These are phyloP conservation scores for Myanophis thanlyinensis DNA, from an alignment of 2,113 vertebrate genomes.

Conservation along the genomic window DNA sequence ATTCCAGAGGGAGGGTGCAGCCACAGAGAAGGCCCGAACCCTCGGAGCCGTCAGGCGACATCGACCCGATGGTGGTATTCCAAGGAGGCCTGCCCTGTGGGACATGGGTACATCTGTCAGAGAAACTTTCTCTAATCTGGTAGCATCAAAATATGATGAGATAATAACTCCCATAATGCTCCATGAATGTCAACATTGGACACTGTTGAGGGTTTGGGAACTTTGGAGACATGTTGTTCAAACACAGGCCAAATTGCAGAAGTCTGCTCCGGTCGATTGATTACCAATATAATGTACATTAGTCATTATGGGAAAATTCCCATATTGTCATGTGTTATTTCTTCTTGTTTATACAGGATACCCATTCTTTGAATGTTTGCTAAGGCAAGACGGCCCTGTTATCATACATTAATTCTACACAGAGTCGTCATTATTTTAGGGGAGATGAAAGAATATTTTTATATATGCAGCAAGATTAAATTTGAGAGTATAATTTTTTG, in stretches of 20 bases:
- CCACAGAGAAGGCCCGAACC: too few species aligned
- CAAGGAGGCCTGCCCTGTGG: too few species aligned
- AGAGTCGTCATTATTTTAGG: slow-evolving; percentile 10
- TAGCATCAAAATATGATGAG: neutral
- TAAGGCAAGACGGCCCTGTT: neutral
- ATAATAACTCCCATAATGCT: neutral
- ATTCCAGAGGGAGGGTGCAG: too few species aligned
- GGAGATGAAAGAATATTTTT: slow-evolving; percentile 5
- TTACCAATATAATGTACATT: neutral
- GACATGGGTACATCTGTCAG: neutral
- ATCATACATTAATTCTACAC: neutral
- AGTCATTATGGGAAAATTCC: neutral
- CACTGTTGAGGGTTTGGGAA: neutral
- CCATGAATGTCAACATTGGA: neutral
- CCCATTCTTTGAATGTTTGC: neutral
- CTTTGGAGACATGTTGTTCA: neutral
- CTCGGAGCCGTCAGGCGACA: too few species aligned
- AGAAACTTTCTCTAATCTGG: neutral
- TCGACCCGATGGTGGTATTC: too few species aligned
- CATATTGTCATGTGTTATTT: neutral
- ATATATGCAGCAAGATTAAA: neutral
- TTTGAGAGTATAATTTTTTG: slow-evolving; percentile 7
- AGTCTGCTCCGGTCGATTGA: neutral
- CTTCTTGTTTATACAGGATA: neutral
- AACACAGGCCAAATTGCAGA: neutral